Conservation (phyloP, 2,113 vertebrate species). For the Plotosus lineatus region DNA sequence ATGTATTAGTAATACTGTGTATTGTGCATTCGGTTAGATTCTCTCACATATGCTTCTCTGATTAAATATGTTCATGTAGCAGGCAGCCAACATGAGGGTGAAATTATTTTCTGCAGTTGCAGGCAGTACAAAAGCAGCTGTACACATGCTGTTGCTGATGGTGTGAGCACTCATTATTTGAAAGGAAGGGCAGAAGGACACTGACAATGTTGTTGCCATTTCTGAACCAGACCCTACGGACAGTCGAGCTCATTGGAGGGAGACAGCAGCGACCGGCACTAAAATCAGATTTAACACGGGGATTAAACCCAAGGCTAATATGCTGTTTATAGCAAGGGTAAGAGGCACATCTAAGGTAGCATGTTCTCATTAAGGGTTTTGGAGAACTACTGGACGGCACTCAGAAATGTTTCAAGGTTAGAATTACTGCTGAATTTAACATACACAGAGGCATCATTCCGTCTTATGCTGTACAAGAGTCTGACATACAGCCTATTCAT, state of each 20-base stretch:
- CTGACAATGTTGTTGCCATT: conserved; percentile 24
- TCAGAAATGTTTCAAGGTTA: neutral
- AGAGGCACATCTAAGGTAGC: neutral
- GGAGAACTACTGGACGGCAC: neutral
- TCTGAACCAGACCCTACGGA: conserved; percentile 19
- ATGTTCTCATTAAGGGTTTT: conserved; percentile 27
- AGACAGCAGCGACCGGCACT: neutral
- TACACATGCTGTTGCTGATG: neutral
- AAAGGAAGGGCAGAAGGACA: conserved; percentile 40
- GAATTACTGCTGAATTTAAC: neutral
- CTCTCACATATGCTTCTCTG: neutral
- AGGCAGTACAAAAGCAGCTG: conserved; percentile 16
- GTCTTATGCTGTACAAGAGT: too few relatives aligned
- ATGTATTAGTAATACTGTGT: too few relatives aligned
- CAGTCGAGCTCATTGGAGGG: conserved; percentile 8
- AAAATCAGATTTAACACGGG: conserved; percentile 24
- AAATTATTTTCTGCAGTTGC: conserved; percentile 32
- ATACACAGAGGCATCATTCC: neutral
- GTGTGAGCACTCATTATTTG: conserved; percentile 45
- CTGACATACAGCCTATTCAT: neutral
- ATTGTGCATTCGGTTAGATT: neutral
- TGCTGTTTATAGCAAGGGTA: conserved; percentile 18
- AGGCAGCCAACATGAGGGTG: neutral
- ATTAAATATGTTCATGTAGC: neutral
- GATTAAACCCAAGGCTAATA: conserved; percentile 12